Conservation (phyloP, 2,113 vertebrate species). For the Brachionichthys hirsutus region DNA sequence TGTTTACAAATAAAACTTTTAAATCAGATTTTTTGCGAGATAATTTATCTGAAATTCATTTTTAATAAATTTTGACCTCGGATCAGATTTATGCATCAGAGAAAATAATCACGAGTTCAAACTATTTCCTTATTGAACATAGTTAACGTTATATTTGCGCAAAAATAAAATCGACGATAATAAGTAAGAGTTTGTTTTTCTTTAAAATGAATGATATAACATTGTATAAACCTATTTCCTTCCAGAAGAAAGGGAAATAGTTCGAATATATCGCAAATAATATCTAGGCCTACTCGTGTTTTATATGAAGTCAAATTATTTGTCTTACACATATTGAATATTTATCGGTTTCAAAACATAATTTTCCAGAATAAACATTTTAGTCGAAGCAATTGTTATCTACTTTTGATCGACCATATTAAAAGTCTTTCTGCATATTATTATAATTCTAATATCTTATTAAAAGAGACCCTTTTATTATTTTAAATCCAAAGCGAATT, state of each 20-base stretch:
- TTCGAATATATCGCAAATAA: neutral
- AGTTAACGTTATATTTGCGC: neutral
- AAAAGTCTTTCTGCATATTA: neutral
- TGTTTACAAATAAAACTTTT: constrained; percentile 98
- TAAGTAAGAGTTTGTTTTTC: neutral
- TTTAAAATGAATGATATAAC: constrained; percentile 2
- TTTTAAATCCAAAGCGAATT: neutral
- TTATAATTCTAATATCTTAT: constrained; percentile 5
- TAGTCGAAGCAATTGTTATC: too few relatives aligned
- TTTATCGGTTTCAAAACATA: too few relatives aligned
- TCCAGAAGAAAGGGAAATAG: neutral
- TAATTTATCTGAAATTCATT: constrained; percentile 57
- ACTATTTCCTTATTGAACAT: neutral
- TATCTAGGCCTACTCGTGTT: constrained; percentile 1
- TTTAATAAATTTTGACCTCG: constrained; percentile 17
- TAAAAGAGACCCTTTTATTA: constrained; percentile 1
- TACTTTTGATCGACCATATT: too few relatives aligned
- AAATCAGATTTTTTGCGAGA: constrained; percentile 69
- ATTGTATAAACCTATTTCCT: neutral
- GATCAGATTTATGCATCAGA: neutral
- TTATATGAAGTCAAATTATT: too few relatives aligned
- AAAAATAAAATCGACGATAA: constrained; percentile 3
- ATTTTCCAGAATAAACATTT: too few relatives aligned
- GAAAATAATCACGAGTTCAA: neutral
- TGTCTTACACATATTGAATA: too few relatives aligned